Conservation (phyloP, 2,888 invertebrate genomes). For the Pseudococcus longispinus region DNA sequence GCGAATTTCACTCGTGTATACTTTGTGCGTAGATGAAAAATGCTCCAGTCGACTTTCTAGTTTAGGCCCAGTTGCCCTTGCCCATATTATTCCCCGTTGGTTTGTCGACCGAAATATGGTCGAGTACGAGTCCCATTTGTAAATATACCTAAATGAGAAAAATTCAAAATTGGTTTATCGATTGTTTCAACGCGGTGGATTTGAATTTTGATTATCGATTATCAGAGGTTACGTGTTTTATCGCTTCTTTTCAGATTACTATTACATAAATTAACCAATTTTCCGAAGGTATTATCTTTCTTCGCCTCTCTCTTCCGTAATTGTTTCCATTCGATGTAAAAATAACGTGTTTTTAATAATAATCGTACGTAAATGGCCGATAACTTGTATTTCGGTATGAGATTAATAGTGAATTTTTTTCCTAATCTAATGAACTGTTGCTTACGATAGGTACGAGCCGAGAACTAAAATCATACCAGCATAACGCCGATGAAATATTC, state of each 20-base stretch:
- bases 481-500: background rate
- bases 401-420: background rate
- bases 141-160: background rate
- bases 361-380: background rate
- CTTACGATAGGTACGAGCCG: background rate
- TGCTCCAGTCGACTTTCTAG: background rate
- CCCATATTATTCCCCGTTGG: background rate
- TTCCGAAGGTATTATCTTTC: background rate
- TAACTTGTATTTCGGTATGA: background rate
- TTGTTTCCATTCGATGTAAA: background rate
- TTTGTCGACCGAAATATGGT: background rate
- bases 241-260: background rate
- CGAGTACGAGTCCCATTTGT: background rate
- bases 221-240: background rate
- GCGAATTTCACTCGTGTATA: background rate
- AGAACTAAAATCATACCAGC: background rate
- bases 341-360: background rate
- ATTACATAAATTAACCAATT: background rate
- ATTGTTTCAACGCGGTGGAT: too few species aligned
- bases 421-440: background rate
- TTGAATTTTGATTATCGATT: background rate
- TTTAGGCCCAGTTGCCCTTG: background rate
- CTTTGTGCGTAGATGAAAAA: background rate
- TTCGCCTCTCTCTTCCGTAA: background rate
- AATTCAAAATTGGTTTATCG: background rate